phyloP scores from a whole-genome alignment of 2,888 invertebrate genomes.

The Eugnorisma glareosa region DNA sequence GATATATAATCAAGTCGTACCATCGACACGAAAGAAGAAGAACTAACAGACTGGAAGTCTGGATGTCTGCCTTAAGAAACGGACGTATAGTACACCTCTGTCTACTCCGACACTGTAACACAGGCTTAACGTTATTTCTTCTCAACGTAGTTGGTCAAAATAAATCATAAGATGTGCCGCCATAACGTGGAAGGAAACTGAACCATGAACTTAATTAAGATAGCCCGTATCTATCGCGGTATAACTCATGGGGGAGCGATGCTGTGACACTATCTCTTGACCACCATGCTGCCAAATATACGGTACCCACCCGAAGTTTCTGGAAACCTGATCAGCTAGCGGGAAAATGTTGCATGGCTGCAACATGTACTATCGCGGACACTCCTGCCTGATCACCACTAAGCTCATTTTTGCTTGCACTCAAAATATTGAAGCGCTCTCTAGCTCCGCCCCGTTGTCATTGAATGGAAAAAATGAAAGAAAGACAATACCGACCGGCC shows the following conservation, averaged over 20 bases:
- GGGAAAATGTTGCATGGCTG: too few species aligned
- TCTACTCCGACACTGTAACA: too few species aligned
- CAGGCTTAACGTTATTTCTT: not conserved
- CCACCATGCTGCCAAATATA: constrained; percentile 22
- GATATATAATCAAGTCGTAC: too few species aligned
- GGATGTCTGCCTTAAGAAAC: not conserved
- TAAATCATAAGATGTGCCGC: constrained; percentile 7
- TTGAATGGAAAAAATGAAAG: too few species aligned
- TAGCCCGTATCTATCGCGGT: constrained; percentile 35
- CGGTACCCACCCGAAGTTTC: not conserved
- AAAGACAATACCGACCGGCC: too few species aligned
- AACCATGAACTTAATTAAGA: constrained; percentile 52
- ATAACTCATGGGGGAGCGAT: constrained; percentile 41
- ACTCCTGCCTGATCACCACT: too few species aligned
- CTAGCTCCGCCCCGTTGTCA: too few species aligned
- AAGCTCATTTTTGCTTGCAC: too few species aligned
- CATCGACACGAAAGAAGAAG: too few species aligned
- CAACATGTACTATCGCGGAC: too few species aligned
- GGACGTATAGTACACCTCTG: too few species aligned
- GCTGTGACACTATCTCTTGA: constrained; percentile 39
- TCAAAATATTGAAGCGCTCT: too few species aligned
- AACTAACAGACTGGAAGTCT: not conserved
- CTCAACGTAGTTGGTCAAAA: not conserved
- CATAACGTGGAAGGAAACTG: constrained; percentile 10
- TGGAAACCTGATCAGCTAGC: not conserved